phyloP scores from a whole-genome alignment of 1,140 invertebrate genomes.

The Arctopsyche grandis region DNA sequence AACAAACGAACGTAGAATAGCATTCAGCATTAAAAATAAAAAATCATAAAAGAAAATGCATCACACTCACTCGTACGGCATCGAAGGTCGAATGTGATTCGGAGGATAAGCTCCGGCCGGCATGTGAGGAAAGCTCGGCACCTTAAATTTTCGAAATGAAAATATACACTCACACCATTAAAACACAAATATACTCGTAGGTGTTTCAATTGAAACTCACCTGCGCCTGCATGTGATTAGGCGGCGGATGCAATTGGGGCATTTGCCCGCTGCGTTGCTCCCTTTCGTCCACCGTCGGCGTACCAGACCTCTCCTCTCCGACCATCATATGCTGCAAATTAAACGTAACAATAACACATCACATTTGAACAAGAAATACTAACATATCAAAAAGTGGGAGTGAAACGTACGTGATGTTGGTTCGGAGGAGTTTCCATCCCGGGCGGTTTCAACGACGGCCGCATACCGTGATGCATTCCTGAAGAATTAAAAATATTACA shows the following conservation, averaged over 20 bases:
- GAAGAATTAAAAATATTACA: conserved; percentile 50
- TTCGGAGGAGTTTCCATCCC: conserved; percentile 56
- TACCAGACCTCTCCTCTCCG: conserved; percentile 74
- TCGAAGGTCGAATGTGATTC: conserved; percentile 1
- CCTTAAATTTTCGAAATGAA: conserved; percentile 31
- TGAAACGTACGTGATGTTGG: conserved; percentile 51
- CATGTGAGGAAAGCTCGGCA: conserved; percentile 28
- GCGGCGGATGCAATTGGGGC: conserved; percentile 43
- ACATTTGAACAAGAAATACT: conserved; percentile 45
- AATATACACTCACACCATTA: not conserved
- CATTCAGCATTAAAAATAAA: conserved; percentile 1
- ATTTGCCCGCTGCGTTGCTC: conserved; percentile 55
- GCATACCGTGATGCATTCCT: conserved; percentile 50
- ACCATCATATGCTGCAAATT: conserved; percentile 49
- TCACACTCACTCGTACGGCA: conserved; percentile 45
- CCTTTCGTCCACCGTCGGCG: conserved; percentile 75
- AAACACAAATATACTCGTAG: too few species aligned
- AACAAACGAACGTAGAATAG: conserved; percentile 24
- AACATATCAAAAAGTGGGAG: conserved; percentile 42
- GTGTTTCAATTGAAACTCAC: conserved; percentile 27
- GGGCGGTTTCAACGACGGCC: conserved; percentile 56
- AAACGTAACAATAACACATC: conserved; percentile 48
- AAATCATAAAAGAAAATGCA: conserved; percentile 15
- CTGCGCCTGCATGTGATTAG: conserved; percentile 21
- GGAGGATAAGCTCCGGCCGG: conserved; percentile 34